Evolutionary conservation across 2,888 invertebrate species (phyloP), one percentile per base, ranked within the genome.

Genomic region (Aleiodes testaceus): DNA sequence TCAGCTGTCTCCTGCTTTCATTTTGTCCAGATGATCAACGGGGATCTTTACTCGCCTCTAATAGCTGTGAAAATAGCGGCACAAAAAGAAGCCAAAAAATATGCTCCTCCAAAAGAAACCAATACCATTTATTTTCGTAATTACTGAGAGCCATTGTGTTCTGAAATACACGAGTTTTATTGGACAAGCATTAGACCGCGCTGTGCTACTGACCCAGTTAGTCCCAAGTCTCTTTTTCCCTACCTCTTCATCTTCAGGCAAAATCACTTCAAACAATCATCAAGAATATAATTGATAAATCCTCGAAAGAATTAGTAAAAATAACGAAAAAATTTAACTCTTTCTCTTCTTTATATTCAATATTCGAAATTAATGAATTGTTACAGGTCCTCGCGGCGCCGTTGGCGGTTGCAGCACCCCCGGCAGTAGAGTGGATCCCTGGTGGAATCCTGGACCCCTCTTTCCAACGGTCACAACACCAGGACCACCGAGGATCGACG

Each of bases 191-290:
- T 18, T 59, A 14, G 36, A 42, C 36, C 36, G 18, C 16, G 53
- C 18, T 79, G 87, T 86, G 84, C 87, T 78, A 87, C 87, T 87
- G 81, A 87, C 87, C 87, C 80, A 86, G 85, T 87, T 87, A 85
- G 79, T 81, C 70, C 26, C 4, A 81, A 84, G 85, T 83, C 84
- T 86, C 84, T 85, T 83, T 84, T 85, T 81, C 82, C 72, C 67
- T 50, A 16, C 59, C 52, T 42, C 42, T 59, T 36, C 7, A 11
- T 18, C 20, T 18, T 14, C 16, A 12, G 14, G 14, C 30, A 14
- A 22, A 47, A 42, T 26, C 36, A 66, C 44, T 73, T 45, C 22
- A 2, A 44, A 16, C 4, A 52, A 12, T 52, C 7, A 12, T n/a
- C 11, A 12, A 11, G 9, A 22, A 4, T 22, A n/a, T 20, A n/a